phyloP scores from a whole-genome alignment of 1,140 invertebrate species.

The Zaprionus ornatus region DNA sequence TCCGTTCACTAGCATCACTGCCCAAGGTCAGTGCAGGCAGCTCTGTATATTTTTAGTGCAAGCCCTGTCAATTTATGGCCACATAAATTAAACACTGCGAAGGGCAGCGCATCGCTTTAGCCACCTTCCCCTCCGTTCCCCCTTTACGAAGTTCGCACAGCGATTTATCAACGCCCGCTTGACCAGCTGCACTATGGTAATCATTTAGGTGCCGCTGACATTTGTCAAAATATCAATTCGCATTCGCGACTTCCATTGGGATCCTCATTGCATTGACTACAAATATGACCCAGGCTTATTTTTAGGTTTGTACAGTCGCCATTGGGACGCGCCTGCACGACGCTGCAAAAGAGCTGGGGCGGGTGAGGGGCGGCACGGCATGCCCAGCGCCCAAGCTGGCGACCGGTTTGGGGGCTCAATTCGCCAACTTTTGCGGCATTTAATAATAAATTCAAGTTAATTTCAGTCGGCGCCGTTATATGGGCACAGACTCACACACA shows the following conservation, averaged over 20 bases:
- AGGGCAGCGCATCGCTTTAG: conserved; percentile 32
- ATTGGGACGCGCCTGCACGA: conserved; percentile 56
- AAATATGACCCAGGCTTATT: conserved; percentile 52
- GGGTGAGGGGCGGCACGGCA: neutral
- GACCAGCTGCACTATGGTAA: conserved; percentile 16
- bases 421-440: conserved; percentile 41
- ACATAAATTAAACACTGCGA: conserved; percentile 44
- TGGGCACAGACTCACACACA: conserved; percentile 42
- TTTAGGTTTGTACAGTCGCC: conserved; percentile 76
- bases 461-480: conserved; percentile 79
- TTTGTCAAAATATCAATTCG: conserved; percentile 66
- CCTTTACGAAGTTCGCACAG: neutral
- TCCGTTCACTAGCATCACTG: conserved; percentile 34
- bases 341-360: conserved; percentile 12
- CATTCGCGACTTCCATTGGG: neutral
- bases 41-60: conserved; percentile 62
- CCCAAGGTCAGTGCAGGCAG: conserved; percentile 51
- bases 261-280: neutral
- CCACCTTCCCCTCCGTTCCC: neutral
- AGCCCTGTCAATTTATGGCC: conserved; percentile 57
- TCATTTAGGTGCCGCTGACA: conserved; percentile 48
- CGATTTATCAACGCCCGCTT: conserved; percentile 45
- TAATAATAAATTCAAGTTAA: conserved; percentile 76
- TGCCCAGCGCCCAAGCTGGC: conserved; percentile 16
- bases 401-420: conserved; percentile 55